Percentiles rank a stretch among this genome's conserved stretches.
phyloP scores from a whole-genome alignment of 2,797 vertebrate species.

The Lacerta viridis region DNA sequence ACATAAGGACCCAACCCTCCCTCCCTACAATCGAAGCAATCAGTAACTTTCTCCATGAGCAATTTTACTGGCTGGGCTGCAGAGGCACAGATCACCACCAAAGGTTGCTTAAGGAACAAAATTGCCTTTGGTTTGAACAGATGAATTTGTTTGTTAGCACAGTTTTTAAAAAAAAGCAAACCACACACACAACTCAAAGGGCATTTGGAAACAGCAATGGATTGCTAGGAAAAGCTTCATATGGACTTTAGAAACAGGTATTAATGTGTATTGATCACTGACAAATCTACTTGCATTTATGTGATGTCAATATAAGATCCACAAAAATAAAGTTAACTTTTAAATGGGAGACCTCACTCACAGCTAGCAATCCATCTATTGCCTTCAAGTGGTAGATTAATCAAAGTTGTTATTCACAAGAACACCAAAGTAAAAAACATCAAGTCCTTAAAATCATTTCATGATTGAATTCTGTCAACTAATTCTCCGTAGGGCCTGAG shows the following conservation, averaged over 20 bases:
- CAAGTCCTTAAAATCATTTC: not conserved
- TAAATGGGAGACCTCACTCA: not conserved
- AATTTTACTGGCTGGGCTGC: slow-evolving; percentile 6
- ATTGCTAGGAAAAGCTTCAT: no score
- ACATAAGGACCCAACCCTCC: slow-evolving; percentile 5
- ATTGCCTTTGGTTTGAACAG: not conserved
- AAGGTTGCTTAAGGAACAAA: slow-evolving; percentile 10
- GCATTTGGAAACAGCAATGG: slow-evolving; percentile 10
- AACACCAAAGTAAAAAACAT: no score
- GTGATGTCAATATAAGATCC: not conserved
- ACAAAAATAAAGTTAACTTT: not conserved
- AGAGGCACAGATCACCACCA: slow-evolving; percentile 7
- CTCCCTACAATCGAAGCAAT: not conserved
- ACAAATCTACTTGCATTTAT: not conserved
- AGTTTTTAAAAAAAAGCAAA: not conserved
- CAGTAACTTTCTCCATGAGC: slow-evolving; percentile 1
- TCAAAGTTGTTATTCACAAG: not conserved
- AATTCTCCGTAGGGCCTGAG: not conserved
- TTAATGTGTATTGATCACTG: no score
- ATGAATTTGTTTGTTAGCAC: slow-evolving; percentile 18
- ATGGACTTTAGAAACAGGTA: no score
- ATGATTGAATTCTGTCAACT: not conserved
- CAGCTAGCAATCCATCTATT: not conserved
- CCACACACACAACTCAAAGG: not conserved
- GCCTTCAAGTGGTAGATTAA: no score